Percentiles rank a stretch among this genome's conserved stretches.
Conservation (phyloP, 1,140 invertebrate genomes). For the Drosophila erecta region DNA sequence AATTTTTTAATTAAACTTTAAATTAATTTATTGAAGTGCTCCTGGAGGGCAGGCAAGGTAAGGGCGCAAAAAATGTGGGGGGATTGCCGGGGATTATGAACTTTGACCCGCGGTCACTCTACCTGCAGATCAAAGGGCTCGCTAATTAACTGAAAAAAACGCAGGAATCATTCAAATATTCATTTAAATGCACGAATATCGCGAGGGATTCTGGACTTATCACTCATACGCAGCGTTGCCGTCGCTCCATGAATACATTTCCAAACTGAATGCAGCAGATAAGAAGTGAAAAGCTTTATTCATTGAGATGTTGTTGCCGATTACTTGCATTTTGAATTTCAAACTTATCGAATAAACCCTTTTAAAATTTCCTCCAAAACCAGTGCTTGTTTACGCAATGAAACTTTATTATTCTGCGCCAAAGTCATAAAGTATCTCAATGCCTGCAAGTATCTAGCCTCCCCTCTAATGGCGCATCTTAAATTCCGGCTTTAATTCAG, state of each 20-base stretch:
- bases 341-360: too few species aligned
- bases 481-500: constrained; percentile 40
- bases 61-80: too few species aligned
- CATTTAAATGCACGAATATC: not conserved
- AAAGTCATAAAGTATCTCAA: constrained; percentile 4
- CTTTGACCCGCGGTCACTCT: constrained; percentile 66
- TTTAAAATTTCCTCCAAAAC: too few species aligned
- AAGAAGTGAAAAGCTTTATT: too few species aligned
- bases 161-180: not conserved
- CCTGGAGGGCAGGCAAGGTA: not conserved
- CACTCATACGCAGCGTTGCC: constrained; percentile 1
- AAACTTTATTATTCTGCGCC: constrained; percentile 2
- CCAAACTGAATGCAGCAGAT: too few species aligned
- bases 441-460: not conserved
- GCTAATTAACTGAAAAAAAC: not conserved
- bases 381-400: not conserved
- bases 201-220: not conserved
- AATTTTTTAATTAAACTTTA: constrained; percentile 83
- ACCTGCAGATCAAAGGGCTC: constrained; percentile 46
- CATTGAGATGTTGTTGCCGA: not conserved
- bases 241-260: not conserved
- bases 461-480: constrained; percentile 28
- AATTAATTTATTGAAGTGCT: constrained; percentile 82
- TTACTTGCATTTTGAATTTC: not conserved
- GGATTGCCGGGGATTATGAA: constrained; percentile 23